phyloP scores from a whole-genome alignment of 2,888 invertebrate genomes.

The Limnephilus marmoratus region DNA sequence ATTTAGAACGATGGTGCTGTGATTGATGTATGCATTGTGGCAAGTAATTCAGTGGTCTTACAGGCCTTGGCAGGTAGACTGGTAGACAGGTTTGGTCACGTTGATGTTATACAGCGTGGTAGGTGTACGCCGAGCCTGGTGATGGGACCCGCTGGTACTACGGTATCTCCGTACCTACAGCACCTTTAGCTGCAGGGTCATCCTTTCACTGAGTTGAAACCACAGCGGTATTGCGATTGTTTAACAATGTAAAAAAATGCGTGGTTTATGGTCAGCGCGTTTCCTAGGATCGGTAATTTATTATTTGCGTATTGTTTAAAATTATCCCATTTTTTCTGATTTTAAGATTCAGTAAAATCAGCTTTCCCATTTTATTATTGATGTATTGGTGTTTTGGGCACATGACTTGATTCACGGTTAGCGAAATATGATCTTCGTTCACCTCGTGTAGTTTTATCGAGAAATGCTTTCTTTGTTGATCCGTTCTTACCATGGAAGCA shows the following conservation, averaged over 20 bases:
- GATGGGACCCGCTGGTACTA: constrained; percentile 16
- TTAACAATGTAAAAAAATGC: background rate
- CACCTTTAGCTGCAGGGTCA: background rate
- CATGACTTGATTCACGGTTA: too few relatives aligned
- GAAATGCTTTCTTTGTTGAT: too few relatives aligned
- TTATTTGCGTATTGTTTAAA: background rate
- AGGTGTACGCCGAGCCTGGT: background rate
- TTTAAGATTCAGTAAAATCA: too few relatives aligned
- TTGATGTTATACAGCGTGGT: background rate
- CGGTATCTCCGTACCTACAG: background rate
- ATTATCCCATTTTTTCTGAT: background rate
- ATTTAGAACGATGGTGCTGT: background rate
- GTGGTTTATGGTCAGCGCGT: background rate
- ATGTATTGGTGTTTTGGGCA: too few relatives aligned
- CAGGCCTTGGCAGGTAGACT: background rate
- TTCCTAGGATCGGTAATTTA: background rate
- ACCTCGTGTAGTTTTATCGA: too few relatives aligned
- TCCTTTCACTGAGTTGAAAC: constrained; percentile 11
- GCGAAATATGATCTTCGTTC: too few relatives aligned
- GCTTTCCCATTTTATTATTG: too few relatives aligned
- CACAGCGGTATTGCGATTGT: background rate
- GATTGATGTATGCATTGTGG: background rate
- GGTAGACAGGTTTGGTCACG: constrained; percentile 30
- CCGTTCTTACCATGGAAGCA: too few relatives aligned
- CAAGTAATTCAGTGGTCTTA: too few relatives aligned